Percentiles rank a stretch among this genome's conserved stretches.
These are phyloP conservation scores for Gnathonemus echidnorhynchus DNA, from an alignment of 2,113 vertebrate species.

Conservation along the genomic window DNA sequence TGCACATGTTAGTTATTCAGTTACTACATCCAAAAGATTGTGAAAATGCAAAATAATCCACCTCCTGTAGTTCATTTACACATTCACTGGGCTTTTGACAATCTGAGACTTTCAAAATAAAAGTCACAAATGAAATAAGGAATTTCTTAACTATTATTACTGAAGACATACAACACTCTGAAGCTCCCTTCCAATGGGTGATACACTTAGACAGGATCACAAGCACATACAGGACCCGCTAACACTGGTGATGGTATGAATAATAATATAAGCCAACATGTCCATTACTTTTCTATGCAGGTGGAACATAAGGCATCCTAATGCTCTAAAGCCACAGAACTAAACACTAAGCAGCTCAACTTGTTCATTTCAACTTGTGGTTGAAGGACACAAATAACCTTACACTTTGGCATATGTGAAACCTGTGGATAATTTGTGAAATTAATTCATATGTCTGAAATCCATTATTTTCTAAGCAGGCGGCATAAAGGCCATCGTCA, in stretches of 20 bases:
- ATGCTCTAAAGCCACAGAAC: not conserved
- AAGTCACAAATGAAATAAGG: not conserved
- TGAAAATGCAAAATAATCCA: too few relatives aligned
- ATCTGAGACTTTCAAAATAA: not conserved
- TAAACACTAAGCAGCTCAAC: not conserved
- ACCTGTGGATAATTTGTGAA: not conserved
- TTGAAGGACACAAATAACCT: not conserved
- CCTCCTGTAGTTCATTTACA: not conserved
- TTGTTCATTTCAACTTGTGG: not conserved
- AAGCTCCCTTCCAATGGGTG: not conserved
- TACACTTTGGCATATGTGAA: not conserved
- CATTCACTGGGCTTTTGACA: not conserved
- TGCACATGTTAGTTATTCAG: not conserved
- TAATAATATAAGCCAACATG: not conserved
- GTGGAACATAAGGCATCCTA: not conserved
- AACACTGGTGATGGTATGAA: not conserved
- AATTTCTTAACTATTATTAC: not conserved
- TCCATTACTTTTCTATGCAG: not conserved
- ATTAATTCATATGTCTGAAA: too few relatives aligned
- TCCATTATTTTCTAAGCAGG: too few relatives aligned
- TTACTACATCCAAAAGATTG: not conserved
- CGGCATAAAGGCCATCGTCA: not conserved
- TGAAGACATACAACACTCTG: not conserved
- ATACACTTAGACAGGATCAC: not conserved
- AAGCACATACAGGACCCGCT: not conserved